Conservation (phyloP, 2,113 vertebrate species). For the Takifugu flavidus region DNA sequence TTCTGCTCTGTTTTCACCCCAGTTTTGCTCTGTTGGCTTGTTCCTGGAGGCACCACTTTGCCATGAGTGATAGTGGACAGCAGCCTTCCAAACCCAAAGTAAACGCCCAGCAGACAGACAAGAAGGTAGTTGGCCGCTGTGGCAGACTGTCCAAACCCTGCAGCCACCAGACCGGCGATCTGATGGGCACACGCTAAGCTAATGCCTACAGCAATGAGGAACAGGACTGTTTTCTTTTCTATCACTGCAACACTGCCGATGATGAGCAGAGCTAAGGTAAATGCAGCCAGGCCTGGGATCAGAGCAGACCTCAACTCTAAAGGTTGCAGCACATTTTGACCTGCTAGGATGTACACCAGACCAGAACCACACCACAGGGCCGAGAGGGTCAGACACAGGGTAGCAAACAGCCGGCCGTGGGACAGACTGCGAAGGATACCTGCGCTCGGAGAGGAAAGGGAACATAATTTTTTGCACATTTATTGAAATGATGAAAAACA, state of each 20-base stretch:
- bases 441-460: constrained; percentile 37
- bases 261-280: constrained; percentile 75
- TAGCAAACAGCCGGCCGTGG: constrained; percentile 65
- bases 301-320: constrained; percentile 58
- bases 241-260: constrained; percentile 70
- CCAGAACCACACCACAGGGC: constrained; percentile 81
- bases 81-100: constrained; percentile 76
- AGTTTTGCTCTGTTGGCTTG: constrained; percentile 38
- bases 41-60: constrained; percentile 68
- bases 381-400: constrained; percentile 79
- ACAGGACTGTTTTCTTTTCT: constrained; percentile 64
- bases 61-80: constrained; percentile 66
- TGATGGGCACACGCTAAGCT: constrained; percentile 82
- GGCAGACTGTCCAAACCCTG: constrained; percentile 72
- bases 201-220: constrained; percentile 67
- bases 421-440: constrained; percentile 73
- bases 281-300: constrained; percentile 79
- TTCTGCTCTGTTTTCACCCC: constrained; percentile 14
- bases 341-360: constrained; percentile 74
- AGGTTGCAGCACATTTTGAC: constrained; percentile 59
- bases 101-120: constrained; percentile 73
- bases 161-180: constrained; percentile 64
- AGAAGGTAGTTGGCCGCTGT: constrained; percentile 80
- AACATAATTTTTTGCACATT: not conserved
- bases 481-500: not conserved